Conservation (phyloP, 2,888 invertebrate species). For the Heliconius hortense region DNA sequence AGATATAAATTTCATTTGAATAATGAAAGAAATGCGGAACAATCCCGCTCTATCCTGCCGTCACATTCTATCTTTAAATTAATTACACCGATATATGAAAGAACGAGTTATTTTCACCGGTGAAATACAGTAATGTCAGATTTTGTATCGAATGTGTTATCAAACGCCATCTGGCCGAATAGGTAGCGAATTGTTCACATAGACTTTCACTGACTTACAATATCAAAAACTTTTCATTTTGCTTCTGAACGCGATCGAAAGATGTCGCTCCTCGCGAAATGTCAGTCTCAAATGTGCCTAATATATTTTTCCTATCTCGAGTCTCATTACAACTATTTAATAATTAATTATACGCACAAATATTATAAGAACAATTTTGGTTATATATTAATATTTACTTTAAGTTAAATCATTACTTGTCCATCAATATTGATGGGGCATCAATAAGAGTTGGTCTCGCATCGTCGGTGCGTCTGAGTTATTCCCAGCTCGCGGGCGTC, state of each 20-base stretch:
- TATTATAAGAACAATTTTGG: background rate
- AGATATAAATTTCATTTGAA: background rate
- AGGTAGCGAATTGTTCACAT: background rate
- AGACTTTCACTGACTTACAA: background rate
- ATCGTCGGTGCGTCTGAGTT: constrained; percentile 67
- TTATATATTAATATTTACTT: background rate
- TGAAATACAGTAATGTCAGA: background rate
- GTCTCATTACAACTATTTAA: background rate
- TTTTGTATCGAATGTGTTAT: background rate
- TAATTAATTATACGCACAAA: background rate
- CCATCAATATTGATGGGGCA: constrained; percentile 56
- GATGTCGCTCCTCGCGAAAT: constrained; percentile 10
- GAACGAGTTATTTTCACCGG: constrained; percentile 7
- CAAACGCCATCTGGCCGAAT: background rate
- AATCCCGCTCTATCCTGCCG: background rate
- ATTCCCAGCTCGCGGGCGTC: constrained; percentile 64
- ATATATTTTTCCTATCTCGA: background rate
- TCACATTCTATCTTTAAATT: constrained; percentile 15
- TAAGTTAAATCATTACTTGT: constrained; percentile 30
- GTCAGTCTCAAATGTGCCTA: background rate
- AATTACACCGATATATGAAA: background rate
- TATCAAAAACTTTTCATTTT: background rate
- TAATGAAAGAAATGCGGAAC: constrained; percentile 1
- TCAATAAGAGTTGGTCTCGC: constrained; percentile 65
- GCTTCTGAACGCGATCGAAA: background rate